Evolutionary conservation across 1,140 invertebrate species (phyloP).

Genomic region (Zophobas morio): DNA sequence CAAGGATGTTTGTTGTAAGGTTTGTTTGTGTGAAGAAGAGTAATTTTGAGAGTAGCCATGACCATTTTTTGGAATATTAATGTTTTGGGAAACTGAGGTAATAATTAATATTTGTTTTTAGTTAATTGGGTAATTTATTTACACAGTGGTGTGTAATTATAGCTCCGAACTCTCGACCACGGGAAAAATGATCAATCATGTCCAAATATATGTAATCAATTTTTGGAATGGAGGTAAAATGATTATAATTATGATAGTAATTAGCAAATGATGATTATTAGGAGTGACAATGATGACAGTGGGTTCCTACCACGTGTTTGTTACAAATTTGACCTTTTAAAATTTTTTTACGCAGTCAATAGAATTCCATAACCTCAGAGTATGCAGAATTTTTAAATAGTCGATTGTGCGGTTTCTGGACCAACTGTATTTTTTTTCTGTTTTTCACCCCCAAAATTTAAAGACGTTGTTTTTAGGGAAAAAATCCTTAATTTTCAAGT

Average conservation of each 20-base stretch:
- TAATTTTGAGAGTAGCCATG: not conserved
- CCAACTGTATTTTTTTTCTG: too few relatives aligned
- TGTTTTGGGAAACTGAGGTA: not conserved
- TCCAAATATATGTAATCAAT: constrained; percentile 3
- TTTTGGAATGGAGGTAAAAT: constrained; percentile 2
- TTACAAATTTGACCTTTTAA: too few relatives aligned
- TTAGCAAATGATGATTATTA: constrained; percentile 6
- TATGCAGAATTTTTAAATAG: too few relatives aligned
- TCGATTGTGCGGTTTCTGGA: too few relatives aligned
- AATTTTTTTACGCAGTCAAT: too few relatives aligned
- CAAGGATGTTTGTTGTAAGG: constrained; percentile 3
- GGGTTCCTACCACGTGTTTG: too few relatives aligned
- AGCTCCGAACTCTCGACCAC: not conserved
- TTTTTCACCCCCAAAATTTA: too few relatives aligned
- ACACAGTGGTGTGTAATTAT: not conserved
- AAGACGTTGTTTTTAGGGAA: too few relatives aligned
- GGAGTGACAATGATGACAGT: not conserved
- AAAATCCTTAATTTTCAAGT: too few relatives aligned
- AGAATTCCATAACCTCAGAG: too few relatives aligned
- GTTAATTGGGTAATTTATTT: constrained; percentile 14
- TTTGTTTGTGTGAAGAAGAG: not conserved
- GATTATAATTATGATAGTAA: not conserved
- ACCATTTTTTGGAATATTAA: not conserved
- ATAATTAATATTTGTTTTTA: constrained; percentile 13
- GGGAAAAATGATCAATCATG: constrained; percentile 6